A percentile compares a stretch with the other conserved stretches of the same genome.
Evolutionary conservation across 2,888 invertebrate species (phyloP).

Genomic region (Phytoseiulus persimilis): DNA sequence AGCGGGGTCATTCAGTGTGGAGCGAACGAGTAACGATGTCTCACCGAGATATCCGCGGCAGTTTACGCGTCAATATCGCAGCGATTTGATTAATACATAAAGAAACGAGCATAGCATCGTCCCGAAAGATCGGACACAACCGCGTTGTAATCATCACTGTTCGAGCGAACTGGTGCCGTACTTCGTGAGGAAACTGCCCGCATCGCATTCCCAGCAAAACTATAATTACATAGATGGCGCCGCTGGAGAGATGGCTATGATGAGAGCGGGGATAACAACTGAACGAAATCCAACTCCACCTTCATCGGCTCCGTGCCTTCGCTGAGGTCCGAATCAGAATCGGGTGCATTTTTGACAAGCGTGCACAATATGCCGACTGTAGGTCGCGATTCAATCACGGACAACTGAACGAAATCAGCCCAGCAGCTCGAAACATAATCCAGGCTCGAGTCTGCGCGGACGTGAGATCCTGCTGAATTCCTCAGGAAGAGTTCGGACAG

Average conservation of each 20-base stretch:
- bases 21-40: neutral
- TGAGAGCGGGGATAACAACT: neutral
- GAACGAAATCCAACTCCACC: conserved; percentile 5
- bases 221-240: neutral
- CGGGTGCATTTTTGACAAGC: neutral
- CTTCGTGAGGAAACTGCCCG: neutral
- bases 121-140: neutral
- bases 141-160: neutral
- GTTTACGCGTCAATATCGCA: neutral
- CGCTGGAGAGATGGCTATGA: neutral
- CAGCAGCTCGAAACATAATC: neutral
- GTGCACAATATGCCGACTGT: neutral
- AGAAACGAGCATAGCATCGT: neutral
- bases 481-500: no score
- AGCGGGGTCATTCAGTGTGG: neutral
- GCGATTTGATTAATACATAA: neutral
- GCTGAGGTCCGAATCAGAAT: neutral
- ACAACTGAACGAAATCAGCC: neutral
- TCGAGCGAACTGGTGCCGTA: neutral
- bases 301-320: neutral
- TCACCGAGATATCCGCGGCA: no score
- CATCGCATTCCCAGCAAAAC: neutral
- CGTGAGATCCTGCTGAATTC: no score
- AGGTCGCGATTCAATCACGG: neutral
- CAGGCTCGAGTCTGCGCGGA: no score